Evolutionary conservation across 2,888 invertebrate species (phyloP).

Genomic region (Mesochorus sp.): DNA sequence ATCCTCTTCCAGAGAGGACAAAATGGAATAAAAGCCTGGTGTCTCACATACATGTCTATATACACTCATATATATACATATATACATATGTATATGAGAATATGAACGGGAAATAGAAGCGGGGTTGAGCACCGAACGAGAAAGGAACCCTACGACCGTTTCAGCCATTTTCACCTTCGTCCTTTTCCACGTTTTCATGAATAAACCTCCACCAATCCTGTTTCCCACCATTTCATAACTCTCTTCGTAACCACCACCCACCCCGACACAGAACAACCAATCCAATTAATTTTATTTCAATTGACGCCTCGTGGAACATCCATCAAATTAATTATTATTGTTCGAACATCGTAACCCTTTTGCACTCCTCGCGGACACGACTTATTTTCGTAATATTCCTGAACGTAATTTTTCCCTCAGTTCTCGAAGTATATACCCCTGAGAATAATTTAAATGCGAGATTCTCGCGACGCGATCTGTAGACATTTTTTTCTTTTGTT

Average conservation of each 20-base stretch:
- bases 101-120: neutral
- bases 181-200: neutral
- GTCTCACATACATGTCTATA: slow-evolving; percentile 9
- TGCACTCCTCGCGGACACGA: neutral
- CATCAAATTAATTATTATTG: slow-evolving; percentile 73
- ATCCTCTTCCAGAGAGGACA: slow-evolving; percentile 6
- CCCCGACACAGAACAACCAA: slow-evolving; percentile 59
- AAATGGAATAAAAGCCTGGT: slow-evolving; percentile 16
- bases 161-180: slow-evolving; percentile 32
- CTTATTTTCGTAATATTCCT: neutral
- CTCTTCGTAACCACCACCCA: neutral
- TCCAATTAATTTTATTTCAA: slow-evolving; percentile 80
- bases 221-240: neutral
- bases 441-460: too few relatives aligned
- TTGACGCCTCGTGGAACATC: slow-evolving; percentile 73
- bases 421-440: too few relatives aligned
- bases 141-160: slow-evolving; percentile 35
- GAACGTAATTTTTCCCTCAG: too few relatives aligned
- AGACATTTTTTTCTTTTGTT: too few relatives aligned
- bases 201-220: neutral
- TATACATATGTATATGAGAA: neutral
- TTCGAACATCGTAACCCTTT: neutral
- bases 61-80: neutral
- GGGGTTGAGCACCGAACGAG: slow-evolving; percentile 10
- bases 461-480: too few relatives aligned